Percentiles rank a stretch among this genome's conserved stretches.
These are phyloP conservation scores for Hyphantria cunea DNA, from an alignment of 1,140 invertebrate genomes.

Conservation along the genomic window DNA sequence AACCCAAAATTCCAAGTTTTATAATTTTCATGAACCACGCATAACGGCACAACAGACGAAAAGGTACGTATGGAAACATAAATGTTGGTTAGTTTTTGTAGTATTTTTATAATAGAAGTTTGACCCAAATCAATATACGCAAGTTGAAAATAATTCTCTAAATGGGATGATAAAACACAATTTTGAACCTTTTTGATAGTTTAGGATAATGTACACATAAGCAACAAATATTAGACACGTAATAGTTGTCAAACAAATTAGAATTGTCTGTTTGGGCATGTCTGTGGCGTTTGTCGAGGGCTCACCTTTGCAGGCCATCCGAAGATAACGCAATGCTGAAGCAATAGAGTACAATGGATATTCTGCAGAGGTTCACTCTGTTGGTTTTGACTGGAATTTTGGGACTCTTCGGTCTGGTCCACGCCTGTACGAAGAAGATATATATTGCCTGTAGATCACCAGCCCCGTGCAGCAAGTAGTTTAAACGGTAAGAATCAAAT, in stretches of 20 bases:
- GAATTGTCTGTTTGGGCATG: background rate
- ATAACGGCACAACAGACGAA: constrained; percentile 13
- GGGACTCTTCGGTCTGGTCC: constrained; percentile 25
- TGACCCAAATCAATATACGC: constrained; percentile 29
- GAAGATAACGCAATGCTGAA: constrained; percentile 41
- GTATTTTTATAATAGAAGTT: constrained; percentile 12
- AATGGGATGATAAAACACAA: too few relatives aligned
- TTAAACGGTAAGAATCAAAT: constrained; percentile 30
- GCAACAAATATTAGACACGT: too few relatives aligned
- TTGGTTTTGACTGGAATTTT: constrained; percentile 33
- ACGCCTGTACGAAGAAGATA: constrained; percentile 58
- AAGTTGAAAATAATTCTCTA: background rate
- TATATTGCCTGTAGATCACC: constrained; percentile 64
- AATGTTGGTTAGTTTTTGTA: constrained; percentile 14
- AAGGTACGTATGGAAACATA: constrained; percentile 5
- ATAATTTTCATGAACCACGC: constrained; percentile 12
- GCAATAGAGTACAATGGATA: constrained; percentile 48
- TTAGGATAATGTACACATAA: too few relatives aligned
- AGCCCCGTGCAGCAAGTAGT: constrained; percentile 57
- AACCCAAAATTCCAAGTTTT: constrained; percentile 23
- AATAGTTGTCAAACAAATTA: too few relatives aligned
- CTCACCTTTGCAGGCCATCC: constrained; percentile 5
- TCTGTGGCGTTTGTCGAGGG: background rate
- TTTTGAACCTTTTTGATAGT: too few relatives aligned
- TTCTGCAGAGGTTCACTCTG: constrained; percentile 30